Conservation (phyloP, 2,888 invertebrate genomes). For the Lapara coniferarum region DNA sequence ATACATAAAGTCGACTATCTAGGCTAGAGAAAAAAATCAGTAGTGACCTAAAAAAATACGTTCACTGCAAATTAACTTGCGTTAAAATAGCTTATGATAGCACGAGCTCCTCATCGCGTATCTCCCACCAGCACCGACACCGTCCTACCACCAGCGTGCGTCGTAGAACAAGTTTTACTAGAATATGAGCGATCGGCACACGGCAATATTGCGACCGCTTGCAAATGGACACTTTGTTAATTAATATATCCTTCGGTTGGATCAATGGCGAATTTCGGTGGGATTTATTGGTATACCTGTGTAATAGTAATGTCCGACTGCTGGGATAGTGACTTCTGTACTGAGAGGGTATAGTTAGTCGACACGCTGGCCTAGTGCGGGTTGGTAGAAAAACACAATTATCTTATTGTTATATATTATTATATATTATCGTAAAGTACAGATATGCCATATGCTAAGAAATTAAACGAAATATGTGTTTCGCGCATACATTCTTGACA, state of each 20-base stretch:
- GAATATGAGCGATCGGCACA: slow-evolving; percentile 62
- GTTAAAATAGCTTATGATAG: not conserved
- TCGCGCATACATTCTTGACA: too few species aligned
- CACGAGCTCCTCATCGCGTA: not conserved
- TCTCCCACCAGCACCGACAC: slow-evolving; percentile 4
- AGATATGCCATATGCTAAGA: too few species aligned
- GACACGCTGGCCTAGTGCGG: too few species aligned
- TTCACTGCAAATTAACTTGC: too few species aligned
- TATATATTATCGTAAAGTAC: too few species aligned
- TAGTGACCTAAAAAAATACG: too few species aligned
- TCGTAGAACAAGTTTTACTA: slow-evolving; percentile 68
- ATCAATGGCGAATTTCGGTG: not conserved
- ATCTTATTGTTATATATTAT: too few species aligned
- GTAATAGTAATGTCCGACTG: not conserved
- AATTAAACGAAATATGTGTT: too few species aligned
- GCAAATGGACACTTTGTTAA: slow-evolving; percentile 54
- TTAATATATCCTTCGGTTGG: slow-evolving; percentile 35
- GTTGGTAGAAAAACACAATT: too few species aligned
- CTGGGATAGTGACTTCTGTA: not conserved
- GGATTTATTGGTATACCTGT: not conserved
- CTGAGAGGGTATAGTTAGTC: too few species aligned
- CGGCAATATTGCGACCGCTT: slow-evolving; percentile 53
- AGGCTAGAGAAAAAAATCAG: too few species aligned
- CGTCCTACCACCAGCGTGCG: slow-evolving; percentile 39
- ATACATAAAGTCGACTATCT: too few species aligned